Conservation (phyloP, 2,797 vertebrate genomes). For the Remorina albescens region DNA sequence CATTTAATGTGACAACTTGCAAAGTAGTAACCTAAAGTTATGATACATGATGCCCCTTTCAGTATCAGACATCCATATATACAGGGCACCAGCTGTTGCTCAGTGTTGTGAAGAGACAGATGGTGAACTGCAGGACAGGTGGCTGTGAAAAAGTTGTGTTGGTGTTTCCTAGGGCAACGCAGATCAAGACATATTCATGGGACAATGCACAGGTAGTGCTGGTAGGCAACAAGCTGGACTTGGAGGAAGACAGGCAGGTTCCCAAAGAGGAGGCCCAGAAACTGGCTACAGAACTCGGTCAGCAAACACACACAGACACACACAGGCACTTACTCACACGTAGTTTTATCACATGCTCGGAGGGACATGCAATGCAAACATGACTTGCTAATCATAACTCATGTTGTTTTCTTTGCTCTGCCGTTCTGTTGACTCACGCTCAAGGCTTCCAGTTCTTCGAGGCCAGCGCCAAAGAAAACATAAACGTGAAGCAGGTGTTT, state of each 20-base stretch:
- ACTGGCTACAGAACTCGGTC: constrained; percentile 90
- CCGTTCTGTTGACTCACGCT: not conserved
- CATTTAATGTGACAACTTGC: not conserved
- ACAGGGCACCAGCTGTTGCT: not conserved
- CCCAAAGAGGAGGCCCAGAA: constrained; percentile 85
- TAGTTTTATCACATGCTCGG: not conserved
- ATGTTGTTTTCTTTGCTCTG: not conserved
- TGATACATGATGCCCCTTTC: not conserved
- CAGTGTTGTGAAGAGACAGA: not conserved
- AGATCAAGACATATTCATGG: constrained; percentile 96
- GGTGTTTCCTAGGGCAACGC: constrained; percentile 87
- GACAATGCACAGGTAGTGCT: constrained; percentile 93
- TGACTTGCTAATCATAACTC: not conserved
- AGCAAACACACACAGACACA: constrained; percentile 30
- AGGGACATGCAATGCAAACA: not conserved
- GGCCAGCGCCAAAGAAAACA: constrained; percentile 92
- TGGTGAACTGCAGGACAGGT: not conserved
- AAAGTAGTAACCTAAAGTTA: not conserved
- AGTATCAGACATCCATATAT: not conserved
- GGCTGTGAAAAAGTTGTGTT: constrained; percentile 18
- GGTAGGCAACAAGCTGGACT: constrained; percentile 92
- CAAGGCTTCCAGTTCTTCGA: constrained; percentile 94
- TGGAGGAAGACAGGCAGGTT: constrained; percentile 91
- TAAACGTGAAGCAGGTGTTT: constrained; percentile 93
- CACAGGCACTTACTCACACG: not conserved